A percentile compares a stretch with the other conserved stretches of the same genome.
Evolutionary conservation across 2,888 invertebrate species (phyloP).

Genomic region (Agrypnus murinus): DNA sequence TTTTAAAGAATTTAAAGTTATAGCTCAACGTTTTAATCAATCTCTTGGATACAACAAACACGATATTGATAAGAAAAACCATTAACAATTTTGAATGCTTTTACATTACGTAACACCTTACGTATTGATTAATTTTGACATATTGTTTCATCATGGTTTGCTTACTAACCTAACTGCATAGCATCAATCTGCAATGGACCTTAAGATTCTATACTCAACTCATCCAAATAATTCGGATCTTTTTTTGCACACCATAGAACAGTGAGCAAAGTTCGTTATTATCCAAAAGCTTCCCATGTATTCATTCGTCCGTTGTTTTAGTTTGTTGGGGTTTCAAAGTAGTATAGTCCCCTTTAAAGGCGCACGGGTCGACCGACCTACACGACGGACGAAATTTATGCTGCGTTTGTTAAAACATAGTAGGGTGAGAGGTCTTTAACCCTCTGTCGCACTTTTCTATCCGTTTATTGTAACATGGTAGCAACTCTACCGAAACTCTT

Average conservation of each 20-base stretch:
- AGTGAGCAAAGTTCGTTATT: too few species aligned
- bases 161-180: too few species aligned
- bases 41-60: neutral
- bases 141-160: too few species aligned
- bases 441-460: constrained; percentile 19
- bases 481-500: neutral
- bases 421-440: constrained; percentile 47
- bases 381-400: constrained; percentile 29
- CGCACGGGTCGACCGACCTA: neutral
- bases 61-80: constrained; percentile 1
- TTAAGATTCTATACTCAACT: too few species aligned
- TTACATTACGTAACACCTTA: neutral
- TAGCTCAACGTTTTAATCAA: too few species aligned
- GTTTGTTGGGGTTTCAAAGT: neutral
- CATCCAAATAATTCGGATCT: too few species aligned
- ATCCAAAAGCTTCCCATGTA: neutral
- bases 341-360: neutral
- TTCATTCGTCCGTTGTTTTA: constrained; percentile 4
- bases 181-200: too few species aligned
- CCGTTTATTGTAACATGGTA: constrained; percentile 7
- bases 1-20: too few species aligned
- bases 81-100: neutral
- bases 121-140: neutral
- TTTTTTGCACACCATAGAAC: too few species aligned
- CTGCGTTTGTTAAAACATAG: constrained; percentile 20